These are phyloP conservation scores for Canis aureus DNA, from an alignment of 2,113 vertebrate genomes.

Conservation along the genomic window DNA sequence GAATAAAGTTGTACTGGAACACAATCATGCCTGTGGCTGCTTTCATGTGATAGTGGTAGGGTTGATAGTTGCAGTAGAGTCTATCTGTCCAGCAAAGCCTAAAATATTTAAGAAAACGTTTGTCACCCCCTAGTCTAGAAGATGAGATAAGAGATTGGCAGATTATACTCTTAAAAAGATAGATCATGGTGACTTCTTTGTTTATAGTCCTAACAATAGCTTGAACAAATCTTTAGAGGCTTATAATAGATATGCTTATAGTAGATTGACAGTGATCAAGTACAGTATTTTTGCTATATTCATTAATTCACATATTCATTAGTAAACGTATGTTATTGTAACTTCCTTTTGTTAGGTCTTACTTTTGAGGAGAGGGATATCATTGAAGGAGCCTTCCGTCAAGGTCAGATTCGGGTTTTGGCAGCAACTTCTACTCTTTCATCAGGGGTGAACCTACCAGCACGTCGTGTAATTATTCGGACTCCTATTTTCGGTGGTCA, in stretches of 20 bases:
- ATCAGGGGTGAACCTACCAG: conserved; percentile 98
- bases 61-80: background rate
- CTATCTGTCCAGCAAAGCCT: background rate
- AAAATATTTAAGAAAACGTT: background rate
- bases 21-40: background rate
- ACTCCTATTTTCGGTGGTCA: conserved; percentile 94
- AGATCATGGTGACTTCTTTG: background rate
- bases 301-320: background rate
- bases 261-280: background rate
- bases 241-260: background rate
- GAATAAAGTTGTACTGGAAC: conserved; percentile 19
- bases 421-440: conserved; percentile 97
- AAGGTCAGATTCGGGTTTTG: conserved; percentile 92
- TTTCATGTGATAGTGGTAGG: background rate
- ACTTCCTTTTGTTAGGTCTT: conserved; percentile 88
- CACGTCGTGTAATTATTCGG: conserved; percentile 96
- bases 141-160: background rate
- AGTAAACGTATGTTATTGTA: conserved; percentile 16
- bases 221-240: background rate
- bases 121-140: background rate
- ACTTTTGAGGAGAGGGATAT: conserved; percentile 98
- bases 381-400: conserved; percentile 96
- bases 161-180: background rate
- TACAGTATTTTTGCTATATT: background rate
- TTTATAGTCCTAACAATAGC: background rate